phyloP scores from a whole-genome alignment of 23 tunicate genomes.

The Aplidium turbinatum region DNA sequence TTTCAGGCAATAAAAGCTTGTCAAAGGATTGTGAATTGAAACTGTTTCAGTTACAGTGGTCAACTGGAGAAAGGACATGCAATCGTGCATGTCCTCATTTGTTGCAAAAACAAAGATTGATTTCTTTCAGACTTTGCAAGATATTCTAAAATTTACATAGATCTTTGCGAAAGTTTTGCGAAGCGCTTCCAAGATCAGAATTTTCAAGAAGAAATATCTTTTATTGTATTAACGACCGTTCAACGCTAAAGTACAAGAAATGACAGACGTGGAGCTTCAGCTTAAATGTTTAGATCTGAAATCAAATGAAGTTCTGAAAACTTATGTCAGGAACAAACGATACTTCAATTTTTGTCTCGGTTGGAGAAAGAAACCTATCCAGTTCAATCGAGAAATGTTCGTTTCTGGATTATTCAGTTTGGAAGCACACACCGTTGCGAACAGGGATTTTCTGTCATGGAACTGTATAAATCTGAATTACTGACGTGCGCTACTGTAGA shows the following conservation, averaged over 20 bases:
- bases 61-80: not conserved
- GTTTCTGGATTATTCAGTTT: constrained; percentile 3
- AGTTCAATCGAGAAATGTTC: not conserved
- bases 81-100: not conserved
- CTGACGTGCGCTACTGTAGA: not conserved
- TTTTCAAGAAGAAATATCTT: not conserved
- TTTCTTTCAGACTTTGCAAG: not conserved
- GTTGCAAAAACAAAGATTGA: constrained; percentile 1
- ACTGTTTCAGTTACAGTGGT: not conserved
- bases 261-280: not conserved
- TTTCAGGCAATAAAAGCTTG: not conserved
- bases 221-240: not conserved
- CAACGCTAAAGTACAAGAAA: not conserved
- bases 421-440: not conserved
- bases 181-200: not conserved
- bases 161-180: constrained; percentile 1
- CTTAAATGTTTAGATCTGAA: not conserved
- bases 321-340: not conserved
- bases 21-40: not conserved
- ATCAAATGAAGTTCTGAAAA: not conserved
- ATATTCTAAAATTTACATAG: not conserved
- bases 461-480: not conserved
- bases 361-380: not conserved
- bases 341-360: not conserved
- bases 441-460: constrained; percentile 2